Percentiles rank a stretch among this genome's conserved stretches.
phyloP scores from a whole-genome alignment of 2,113 vertebrate genomes.

The Galemys pyrenaicus region DNA sequence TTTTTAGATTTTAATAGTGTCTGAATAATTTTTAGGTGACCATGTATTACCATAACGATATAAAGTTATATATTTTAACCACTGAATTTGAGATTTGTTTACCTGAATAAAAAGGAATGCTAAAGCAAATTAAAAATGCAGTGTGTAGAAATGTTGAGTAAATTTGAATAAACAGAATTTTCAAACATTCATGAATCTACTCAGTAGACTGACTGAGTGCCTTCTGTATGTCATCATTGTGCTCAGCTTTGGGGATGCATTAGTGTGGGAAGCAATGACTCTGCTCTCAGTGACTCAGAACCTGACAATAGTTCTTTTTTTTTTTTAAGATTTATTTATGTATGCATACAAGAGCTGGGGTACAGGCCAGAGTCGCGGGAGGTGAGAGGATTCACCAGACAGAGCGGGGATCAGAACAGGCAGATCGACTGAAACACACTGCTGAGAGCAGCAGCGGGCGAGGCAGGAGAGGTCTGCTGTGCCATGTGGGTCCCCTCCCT shows the following conservation, averaged over 20 bases:
- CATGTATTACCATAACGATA: neutral
- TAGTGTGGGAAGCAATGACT: neutral
- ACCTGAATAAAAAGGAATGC: neutral
- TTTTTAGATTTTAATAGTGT: neutral
- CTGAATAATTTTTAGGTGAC: neutral
- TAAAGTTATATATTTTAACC: neutral
- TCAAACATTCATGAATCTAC: neutral
- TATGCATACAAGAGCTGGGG: too few relatives aligned
- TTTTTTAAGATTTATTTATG: too few relatives aligned
- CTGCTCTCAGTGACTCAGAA: neutral
- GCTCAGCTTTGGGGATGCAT: neutral
- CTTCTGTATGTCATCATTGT: neutral
- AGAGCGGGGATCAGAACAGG: too few relatives aligned
- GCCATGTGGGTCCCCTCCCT: too few relatives aligned
- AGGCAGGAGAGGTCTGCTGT: too few relatives aligned
- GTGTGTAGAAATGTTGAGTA: neutral
- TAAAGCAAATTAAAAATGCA: neutral
- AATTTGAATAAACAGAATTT: neutral
- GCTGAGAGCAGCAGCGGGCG: too few relatives aligned
- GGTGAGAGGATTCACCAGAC: too few relatives aligned
- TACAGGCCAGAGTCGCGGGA: too few relatives aligned
- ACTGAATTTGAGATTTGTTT: slow-evolving; percentile 12
- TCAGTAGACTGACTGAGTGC: neutral
- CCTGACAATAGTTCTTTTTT: neutral
- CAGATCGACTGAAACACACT: too few relatives aligned